Percentiles rank a stretch among this genome's conserved stretches.
These are phyloP conservation scores for Malurus alboscapulatus DNA, from an alignment of 2,113 vertebrate genomes.

Conservation along the genomic window DNA sequence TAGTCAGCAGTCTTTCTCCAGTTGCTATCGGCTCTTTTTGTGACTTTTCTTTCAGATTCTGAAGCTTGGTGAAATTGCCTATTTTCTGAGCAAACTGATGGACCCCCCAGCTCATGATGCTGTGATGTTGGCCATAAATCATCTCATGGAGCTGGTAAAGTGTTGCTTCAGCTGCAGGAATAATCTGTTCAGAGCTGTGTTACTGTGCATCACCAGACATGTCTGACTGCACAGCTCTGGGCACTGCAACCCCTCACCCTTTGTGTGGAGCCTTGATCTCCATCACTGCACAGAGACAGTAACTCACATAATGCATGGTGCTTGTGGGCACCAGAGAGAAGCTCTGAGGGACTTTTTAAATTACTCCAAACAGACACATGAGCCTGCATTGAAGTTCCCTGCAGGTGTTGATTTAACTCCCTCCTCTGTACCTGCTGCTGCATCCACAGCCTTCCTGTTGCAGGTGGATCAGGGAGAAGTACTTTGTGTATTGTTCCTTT, in stretches of 20 bases:
- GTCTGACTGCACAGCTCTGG: neutral
- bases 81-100: conserved; percentile 88
- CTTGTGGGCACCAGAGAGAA: neutral
- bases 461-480: neutral
- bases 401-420: neutral
- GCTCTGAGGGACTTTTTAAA: neutral
- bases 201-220: neutral
- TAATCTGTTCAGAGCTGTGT: neutral
- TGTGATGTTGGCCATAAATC: conserved; percentile 86
- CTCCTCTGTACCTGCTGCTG: neutral
- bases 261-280: neutral
- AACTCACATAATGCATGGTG: rapidly evolving
- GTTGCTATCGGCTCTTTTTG: neutral
- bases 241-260: rapidly evolving
- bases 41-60: conserved; percentile 79
- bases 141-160: conserved; percentile 90
- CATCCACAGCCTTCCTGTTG: neutral
- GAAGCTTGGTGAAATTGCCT: conserved; percentile 88
- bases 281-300: neutral
- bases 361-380: rapidly evolving
- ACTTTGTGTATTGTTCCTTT: rapidly evolving
- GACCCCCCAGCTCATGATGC: conserved; percentile 87
- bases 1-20: neutral
- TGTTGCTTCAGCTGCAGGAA: neutral
- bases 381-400: neutral